Percentiles rank a stretch among this genome's conserved stretches.
Evolutionary conservation across 2,797 vertebrate species (phyloP).

Genomic region (Crypturellus tataupa): DNA sequence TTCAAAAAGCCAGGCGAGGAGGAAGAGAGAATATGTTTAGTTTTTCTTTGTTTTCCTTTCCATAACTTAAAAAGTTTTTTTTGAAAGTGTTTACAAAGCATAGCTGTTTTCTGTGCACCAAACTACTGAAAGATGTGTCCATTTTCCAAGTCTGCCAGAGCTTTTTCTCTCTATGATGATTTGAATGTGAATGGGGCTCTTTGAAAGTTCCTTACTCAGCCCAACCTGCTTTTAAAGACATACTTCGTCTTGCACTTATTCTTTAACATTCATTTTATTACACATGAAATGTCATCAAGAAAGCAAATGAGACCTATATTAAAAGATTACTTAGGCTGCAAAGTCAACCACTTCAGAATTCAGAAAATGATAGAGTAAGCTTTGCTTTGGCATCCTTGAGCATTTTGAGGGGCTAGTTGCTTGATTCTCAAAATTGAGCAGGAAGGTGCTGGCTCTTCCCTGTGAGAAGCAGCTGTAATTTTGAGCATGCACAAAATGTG

Average conservation of each 20-base stretch:
- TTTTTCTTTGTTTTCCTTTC: conserved; percentile 1
- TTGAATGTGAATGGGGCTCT: neutral
- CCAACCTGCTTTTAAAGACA: neutral
- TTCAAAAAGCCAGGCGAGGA: neutral
- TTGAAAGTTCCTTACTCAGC: neutral
- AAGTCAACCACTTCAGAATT: neutral
- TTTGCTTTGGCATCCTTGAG: neutral
- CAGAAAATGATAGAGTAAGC: neutral
- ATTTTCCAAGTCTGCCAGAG: neutral
- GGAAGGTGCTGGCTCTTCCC: neutral
- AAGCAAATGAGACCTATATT: neutral
- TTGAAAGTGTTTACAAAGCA: conserved; percentile 3
- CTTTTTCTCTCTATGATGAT: neutral
- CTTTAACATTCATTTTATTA: neutral
- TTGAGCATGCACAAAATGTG: neutral
- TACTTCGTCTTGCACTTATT: neutral
- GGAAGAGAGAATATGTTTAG: neutral
- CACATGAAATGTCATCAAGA: neutral
- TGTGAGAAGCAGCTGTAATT: neutral
- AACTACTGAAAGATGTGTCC: neutral
- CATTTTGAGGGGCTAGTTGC: neutral
- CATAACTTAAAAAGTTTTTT: neutral
- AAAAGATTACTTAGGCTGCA: neutral
- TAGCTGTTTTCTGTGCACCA: neutral
- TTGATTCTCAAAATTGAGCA: neutral